A percentile compares a stretch with the other conserved stretches of the same genome.
Evolutionary conservation across 2,888 invertebrate genomes (phyloP).

Genomic region (Hypena proboscidalis): DNA sequence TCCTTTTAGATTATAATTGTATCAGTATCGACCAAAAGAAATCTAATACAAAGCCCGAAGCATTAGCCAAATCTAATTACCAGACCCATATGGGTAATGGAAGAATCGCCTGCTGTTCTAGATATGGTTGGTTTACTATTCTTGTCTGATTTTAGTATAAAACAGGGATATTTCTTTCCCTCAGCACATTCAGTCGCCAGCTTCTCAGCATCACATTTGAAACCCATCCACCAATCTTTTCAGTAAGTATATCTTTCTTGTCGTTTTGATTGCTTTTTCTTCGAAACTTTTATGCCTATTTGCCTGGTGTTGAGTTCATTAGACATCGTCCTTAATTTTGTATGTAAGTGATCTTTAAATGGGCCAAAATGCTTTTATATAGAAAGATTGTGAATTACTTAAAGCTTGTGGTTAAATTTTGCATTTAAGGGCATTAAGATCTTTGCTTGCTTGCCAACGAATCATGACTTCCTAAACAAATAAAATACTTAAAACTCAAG

Average conservation of each 20-base stretch:
- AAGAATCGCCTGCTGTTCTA: slow-evolving; percentile 51
- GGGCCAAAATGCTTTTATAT: no score
- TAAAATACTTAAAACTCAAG: no score
- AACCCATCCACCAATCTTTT: slow-evolving; percentile 31
- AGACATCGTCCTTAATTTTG: no score
- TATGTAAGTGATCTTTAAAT: no score
- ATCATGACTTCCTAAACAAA: no score
- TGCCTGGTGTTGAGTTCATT: no score
- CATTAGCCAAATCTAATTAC: slow-evolving; percentile 50
- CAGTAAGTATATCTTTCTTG: slow-evolving; percentile 45
- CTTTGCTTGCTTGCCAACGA: neutral
- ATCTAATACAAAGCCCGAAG: slow-evolving; percentile 3
- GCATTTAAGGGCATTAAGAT: no score
- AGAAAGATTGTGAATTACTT: no score
- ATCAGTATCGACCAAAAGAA: neutral
- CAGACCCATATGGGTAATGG: slow-evolving; percentile 58
- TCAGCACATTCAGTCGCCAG: slow-evolving; percentile 53
- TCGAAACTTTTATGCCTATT: neutral
- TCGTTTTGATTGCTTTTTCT: neutral
- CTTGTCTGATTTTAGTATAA: slow-evolving; percentile 60
- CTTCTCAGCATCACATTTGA: slow-evolving; percentile 40
- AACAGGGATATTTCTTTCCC: slow-evolving; percentile 39
- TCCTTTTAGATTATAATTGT: neutral
- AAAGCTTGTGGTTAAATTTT: no score
- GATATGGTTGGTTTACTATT: slow-evolving; percentile 60